Evolutionary conservation across 2,113 vertebrate species (phyloP).

Genomic region (Elaphurus davidianus): DNA sequence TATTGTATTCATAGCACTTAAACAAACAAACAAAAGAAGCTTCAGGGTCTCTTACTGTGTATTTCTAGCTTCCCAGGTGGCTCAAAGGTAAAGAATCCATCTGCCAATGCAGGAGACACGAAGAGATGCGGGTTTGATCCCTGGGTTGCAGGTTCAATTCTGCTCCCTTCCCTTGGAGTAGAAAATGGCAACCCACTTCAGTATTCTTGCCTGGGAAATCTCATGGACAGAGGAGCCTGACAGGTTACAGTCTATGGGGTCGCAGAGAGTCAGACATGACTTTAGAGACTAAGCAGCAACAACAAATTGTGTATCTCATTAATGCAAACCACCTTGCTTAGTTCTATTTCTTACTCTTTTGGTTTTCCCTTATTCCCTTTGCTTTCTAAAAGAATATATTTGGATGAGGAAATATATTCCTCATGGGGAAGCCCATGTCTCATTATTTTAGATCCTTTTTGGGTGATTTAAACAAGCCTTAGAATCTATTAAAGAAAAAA

Average conservation of each 20-base stretch:
- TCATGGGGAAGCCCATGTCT: not conserved
- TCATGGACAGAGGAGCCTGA: not conserved
- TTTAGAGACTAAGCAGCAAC: not conserved
- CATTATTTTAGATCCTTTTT: not conserved
- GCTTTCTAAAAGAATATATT: not conserved
- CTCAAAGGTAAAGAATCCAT: not conserved
- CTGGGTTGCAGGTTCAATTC: not conserved
- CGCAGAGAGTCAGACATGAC: rapidly evolving
- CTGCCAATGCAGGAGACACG: not conserved
- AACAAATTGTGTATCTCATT: not conserved
- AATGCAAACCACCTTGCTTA: not conserved
- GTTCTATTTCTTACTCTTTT: not conserved
- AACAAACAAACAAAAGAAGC: not conserved
- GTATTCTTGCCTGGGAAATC: not conserved
- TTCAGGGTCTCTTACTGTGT: not conserved
- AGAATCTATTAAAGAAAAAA: not conserved
- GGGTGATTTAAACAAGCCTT: not conserved
- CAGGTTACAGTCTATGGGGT: not conserved
- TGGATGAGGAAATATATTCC: not conserved
- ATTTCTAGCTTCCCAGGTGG: not conserved
- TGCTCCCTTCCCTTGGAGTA: not conserved
- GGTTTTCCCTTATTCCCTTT: not conserved
- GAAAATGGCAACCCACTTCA: not conserved
- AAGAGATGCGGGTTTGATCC: not conserved
- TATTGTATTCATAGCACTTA: not conserved